Percentiles rank a stretch among this genome's conserved stretches.
Evolutionary conservation across 2,888 invertebrate genomes (phyloP).

Genomic region (Nomada flava): DNA sequence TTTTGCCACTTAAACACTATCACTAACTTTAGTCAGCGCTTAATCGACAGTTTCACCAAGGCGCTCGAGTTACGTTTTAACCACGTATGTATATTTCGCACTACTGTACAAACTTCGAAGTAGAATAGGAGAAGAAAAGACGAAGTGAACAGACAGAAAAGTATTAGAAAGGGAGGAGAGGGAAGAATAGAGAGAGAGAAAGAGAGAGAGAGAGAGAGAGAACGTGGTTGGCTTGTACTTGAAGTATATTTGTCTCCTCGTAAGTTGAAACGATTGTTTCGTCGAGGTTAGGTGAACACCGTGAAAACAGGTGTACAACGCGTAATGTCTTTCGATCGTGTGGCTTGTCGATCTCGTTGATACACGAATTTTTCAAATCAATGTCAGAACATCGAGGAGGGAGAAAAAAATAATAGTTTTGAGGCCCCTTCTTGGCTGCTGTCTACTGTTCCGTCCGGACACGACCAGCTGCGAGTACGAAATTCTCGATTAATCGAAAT

Average conservation of each 20-base stretch:
- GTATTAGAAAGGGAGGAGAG: constrained; percentile 26
- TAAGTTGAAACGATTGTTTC: constrained; percentile 44
- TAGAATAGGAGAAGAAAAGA: constrained; percentile 28
- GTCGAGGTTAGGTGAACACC: constrained; percentile 58
- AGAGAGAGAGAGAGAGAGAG: constrained; percentile 4
- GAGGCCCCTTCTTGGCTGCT: constrained; percentile 42
- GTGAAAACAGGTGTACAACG: background rate
- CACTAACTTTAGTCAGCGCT: constrained; percentile 48
- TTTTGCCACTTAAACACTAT: constrained; percentile 22
- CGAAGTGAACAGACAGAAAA: constrained; percentile 23
- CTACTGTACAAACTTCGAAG: constrained; percentile 27
- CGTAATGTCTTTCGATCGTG: constrained; percentile 19
- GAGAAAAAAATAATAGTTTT: constrained; percentile 36
- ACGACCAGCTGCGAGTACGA: constrained; percentile 52
- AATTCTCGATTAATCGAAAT: constrained; percentile 40
- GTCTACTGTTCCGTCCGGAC: constrained; percentile 56
- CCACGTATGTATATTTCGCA: constrained; percentile 46
- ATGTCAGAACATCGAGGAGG: constrained; percentile 37
- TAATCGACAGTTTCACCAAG: constrained; percentile 25
- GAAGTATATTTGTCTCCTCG: constrained; percentile 46
- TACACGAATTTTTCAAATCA: constrained; percentile 51
- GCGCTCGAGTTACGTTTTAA: constrained; percentile 29
- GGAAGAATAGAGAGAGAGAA: constrained; percentile 9
- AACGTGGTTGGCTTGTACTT: constrained; percentile 22
- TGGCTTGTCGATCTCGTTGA: constrained; percentile 12